Conservation (phyloP, 2,797 vertebrate genomes). For the Channa striata region DNA sequence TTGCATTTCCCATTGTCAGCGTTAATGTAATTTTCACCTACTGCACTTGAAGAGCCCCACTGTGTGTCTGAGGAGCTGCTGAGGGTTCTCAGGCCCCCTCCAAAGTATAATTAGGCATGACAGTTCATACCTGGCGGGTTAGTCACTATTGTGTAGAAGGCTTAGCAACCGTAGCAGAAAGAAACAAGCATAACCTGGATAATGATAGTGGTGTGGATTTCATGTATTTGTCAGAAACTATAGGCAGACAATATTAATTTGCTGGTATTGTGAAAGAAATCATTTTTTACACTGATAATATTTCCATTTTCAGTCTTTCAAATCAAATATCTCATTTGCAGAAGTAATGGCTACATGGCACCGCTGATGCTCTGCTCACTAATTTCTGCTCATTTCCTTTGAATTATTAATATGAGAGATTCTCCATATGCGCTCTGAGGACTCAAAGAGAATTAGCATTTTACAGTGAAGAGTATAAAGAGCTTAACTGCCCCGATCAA, state of each 20-base stretch:
- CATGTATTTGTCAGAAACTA: slow-evolving; percentile 13
- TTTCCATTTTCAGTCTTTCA: slow-evolving; percentile 71
- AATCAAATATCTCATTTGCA: slow-evolving; percentile 75
- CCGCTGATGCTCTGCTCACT: slow-evolving; percentile 85
- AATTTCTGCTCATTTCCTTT: slow-evolving; percentile 96
- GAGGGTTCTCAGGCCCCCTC: slow-evolving; percentile 40
- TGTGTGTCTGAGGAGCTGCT: slow-evolving; percentile 26
- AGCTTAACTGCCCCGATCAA: slow-evolving; percentile 94
- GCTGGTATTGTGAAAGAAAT: slow-evolving; percentile 14
- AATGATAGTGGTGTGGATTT: slow-evolving; percentile 12
- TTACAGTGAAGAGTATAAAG: slow-evolving; percentile 91
- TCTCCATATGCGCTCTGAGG: slow-evolving; percentile 93
- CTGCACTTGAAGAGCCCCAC: slow-evolving; percentile 60
- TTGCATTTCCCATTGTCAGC: slow-evolving; percentile 37
- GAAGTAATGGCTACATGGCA: slow-evolving; percentile 91
- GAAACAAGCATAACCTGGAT: slow-evolving; percentile 32
- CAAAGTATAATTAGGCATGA: slow-evolving; percentile 51
- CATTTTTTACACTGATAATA: slow-evolving; percentile 28
- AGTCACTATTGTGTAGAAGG: slow-evolving; percentile 12
- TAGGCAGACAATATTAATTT: slow-evolving; percentile 31
- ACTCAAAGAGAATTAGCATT: slow-evolving; percentile 89
- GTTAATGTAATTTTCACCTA: slow-evolving; percentile 64
- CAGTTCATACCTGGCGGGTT: slow-evolving; percentile 37
- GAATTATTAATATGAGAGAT: slow-evolving; percentile 96
- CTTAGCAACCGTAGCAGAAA: slow-evolving; percentile 22